Base-by-base conservation (phyloP, 2,888 invertebrate genomes). In the Leucania comma region DNA sequence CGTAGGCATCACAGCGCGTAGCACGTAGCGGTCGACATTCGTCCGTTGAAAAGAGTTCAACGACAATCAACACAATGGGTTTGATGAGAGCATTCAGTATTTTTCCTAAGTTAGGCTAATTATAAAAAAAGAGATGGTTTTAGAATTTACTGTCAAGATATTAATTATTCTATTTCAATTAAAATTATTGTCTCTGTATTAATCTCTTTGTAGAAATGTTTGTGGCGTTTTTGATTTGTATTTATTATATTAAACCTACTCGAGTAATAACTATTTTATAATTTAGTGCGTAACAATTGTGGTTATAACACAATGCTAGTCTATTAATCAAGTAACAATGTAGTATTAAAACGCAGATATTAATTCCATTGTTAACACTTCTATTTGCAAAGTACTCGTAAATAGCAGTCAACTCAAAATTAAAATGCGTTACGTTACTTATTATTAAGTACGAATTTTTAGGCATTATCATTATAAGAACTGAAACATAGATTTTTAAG, bases 21-120 rank as follows among this genome's bases (percentile, higher is more conserved):
- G 53, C 32, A 12, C 38, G 46, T 58, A 56, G 60, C 46, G 46
- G 20, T 51, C 24, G 57, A 32, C 29, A 12, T 10, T 22, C 26
- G 53, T n/a, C 53, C 64, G 2, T 81, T 53, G 64, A 77, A 77
- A 77, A 77, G 77, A 77, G 63, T 81, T 77, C 77, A 77, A 77
- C 77, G 77, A 73, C 24, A 72, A 56, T 54, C 26, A n/a, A n/a
- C 2, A 4, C 6, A 22, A 14, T 17, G 26, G 26, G n/a, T 3
- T n/a, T 8, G 5, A 8, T 48, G 14, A 9, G 0, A 8, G 12
- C 1, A 20, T 29, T n/a, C 48, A 24, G 1, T 38, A 35, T 10
- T 29, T 1, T 20, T 54, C n/a, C 4, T 1, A 10, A 32, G 10
- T 29, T 29, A n/a, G 10, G 4, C 6, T n/a, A 29, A 9, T 20